phyloP scores from a whole-genome alignment of 2,797 vertebrate genomes.

The Natrix natrix region DNA sequence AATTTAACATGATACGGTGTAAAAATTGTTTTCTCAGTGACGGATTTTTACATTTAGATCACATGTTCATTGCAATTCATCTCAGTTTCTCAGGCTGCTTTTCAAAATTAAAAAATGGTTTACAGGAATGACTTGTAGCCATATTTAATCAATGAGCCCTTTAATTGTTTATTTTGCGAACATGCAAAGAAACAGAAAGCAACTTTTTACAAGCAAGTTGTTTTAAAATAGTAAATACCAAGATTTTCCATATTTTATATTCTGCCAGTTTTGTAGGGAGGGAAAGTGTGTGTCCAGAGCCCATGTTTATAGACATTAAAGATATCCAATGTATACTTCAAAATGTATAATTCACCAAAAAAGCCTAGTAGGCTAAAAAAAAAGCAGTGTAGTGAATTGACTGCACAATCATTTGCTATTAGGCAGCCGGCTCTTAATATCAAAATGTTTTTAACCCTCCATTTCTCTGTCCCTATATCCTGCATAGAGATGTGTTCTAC shows the following conservation, averaged over 20 bases:
- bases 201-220: constrained; percentile 41
- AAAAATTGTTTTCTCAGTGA: constrained; percentile 47
- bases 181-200: constrained; percentile 43
- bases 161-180: constrained; percentile 64
- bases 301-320: constrained; percentile 10
- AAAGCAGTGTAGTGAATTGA: constrained; percentile 24
- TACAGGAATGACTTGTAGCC: constrained; percentile 52
- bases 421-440: constrained; percentile 6
- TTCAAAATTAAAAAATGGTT: constrained; percentile 58
- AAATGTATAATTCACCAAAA: constrained; percentile 21
- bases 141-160: constrained; percentile 67
- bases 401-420: constrained; percentile 4
- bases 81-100: constrained; percentile 52
- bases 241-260: constrained; percentile 35
- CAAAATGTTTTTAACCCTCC: not conserved
- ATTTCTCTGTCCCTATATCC: not conserved
- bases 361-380: constrained; percentile 6
- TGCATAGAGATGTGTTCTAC: not conserved
- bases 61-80: constrained; percentile 60
- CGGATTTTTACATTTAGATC: constrained; percentile 18
- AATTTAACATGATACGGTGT: constrained; percentile 36
- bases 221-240: constrained; percentile 55
- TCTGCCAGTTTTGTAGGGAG: constrained; percentile 38
- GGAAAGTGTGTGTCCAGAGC: constrained; percentile 8
- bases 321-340: constrained; percentile 2